Base-by-base conservation (phyloP, 2,113 vertebrate genomes). In the Struthidea cinerea region DNA sequence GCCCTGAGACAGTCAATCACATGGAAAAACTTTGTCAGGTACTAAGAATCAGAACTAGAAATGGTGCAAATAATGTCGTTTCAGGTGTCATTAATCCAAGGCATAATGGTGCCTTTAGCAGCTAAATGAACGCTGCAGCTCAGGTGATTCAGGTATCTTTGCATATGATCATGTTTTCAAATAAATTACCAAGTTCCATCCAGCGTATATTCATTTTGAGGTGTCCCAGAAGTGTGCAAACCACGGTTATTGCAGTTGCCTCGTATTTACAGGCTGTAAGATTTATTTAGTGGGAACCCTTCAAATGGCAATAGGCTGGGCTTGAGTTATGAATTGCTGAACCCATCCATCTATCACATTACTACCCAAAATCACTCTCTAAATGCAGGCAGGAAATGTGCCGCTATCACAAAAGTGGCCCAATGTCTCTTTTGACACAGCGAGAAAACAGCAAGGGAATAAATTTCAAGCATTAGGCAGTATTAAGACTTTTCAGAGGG, bases 271-370 rank as follows among this genome's bases (percentile, higher is more conserved):
- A 92, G 87, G 46, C 80, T 67, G 35, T 3, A 7, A 44, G 95
- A 92, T 97, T 97, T 92, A 96, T 96, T 93, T 87, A 89, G 84
- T 63, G 37, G 80, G 84, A 92, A 4, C 42, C 91, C 61, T 85
- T 90, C 69, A 77, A 52, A 9, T 47, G 74, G 90, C 53, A 94
- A n/a, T 69, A 87, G 86, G 57, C 70, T 82, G 84, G 39, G 77
- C 65, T 73, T 69, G 89, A 95, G 78, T 92, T 95, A 73, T 52
- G 87, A 74, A 80, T 91, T 85, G 78, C 59, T 80, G n/a, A 82
- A 68, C 24, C 50, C 84, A 79, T 92, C 81, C 84, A 77, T 94
- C 92, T 50, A n/a, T 80, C 15, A 6, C 71, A 44, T 63, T 59
- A 6, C 70, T 68, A 32, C 77, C 49, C 84, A n/a, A 85, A 92